Evolutionary conservation across 1,140 invertebrate genomes (phyloP).

Genomic region (Sminthurides bifidus): DNA sequence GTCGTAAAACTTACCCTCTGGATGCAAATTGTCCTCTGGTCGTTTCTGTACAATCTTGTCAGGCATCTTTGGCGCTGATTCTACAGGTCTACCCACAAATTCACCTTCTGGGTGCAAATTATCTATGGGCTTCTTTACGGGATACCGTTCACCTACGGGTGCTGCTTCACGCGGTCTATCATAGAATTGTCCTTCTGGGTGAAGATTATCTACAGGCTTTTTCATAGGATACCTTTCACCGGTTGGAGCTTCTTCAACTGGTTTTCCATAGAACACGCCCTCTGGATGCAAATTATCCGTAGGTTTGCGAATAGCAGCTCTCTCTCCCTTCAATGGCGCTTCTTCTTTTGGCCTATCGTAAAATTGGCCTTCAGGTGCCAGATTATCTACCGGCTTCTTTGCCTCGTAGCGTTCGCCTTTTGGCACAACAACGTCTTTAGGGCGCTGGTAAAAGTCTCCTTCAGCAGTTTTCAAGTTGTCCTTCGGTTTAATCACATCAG

Average conservation of each 20-base stretch:
- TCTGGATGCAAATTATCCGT: conserved; percentile 37
- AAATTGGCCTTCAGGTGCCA: conserved; percentile 34
- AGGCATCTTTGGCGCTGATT: conserved; percentile 36
- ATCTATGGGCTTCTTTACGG: conserved; percentile 47
- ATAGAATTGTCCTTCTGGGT: conserved; percentile 6
- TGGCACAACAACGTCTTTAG: conserved; percentile 33
- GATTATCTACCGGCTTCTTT: conserved; percentile 42
- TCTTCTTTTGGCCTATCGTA: conserved; percentile 26
- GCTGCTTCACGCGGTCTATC: conserved; percentile 32
- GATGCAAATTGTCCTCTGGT: conserved; percentile 42
- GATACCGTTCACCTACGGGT: conserved; percentile 39
- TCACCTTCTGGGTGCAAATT: conserved; percentile 39
- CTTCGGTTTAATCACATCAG: conserved; percentile 43
- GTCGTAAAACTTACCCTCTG: conserved; percentile 29
- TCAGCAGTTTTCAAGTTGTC: conserved; percentile 45
- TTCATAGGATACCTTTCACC: conserved; percentile 41
- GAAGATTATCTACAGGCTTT: conserved; percentile 38
- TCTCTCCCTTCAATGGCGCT: conserved; percentile 37
- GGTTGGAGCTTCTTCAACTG: conserved; percentile 30
- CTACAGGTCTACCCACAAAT: conserved; percentile 22
- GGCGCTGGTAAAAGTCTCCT: conserved; percentile 33
- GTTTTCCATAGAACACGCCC: conserved; percentile 22
- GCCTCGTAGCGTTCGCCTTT: conserved; percentile 40
- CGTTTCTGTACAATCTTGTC: conserved; percentile 38
- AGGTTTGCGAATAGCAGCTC: conserved; percentile 40